These are phyloP conservation scores for Mormyrus proboscirostris DNA, from an alignment of 2,797 vertebrate genomes.

Conservation along the genomic window DNA sequence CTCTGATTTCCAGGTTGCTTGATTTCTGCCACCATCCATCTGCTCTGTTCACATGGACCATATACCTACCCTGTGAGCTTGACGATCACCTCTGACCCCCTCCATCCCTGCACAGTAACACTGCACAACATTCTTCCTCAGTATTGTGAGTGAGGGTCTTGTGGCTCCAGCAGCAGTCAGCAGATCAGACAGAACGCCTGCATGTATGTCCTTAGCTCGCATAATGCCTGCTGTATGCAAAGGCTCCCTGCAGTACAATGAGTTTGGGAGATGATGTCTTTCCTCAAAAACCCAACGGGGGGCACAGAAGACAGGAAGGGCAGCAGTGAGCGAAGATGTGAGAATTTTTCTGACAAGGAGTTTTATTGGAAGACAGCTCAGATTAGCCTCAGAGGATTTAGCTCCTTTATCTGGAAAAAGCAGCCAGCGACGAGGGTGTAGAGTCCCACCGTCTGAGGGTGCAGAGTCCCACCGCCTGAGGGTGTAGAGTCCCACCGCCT, in stretches of 20 bases:
- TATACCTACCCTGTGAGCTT: neutral
- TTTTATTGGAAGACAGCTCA: neutral
- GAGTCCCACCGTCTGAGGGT: neutral
- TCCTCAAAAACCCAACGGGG: neutral
- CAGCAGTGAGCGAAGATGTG: neutral
- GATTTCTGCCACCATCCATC: neutral
- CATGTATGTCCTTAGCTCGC: neutral
- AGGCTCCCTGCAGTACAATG: neutral
- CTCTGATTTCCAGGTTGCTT: neutral
- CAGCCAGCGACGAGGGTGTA: neutral
- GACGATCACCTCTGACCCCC: neutral
- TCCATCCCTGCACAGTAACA: neutral
- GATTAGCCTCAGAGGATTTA: neutral
- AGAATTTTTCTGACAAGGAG: neutral
- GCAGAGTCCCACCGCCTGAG: too few relatives aligned
- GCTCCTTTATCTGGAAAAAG: neutral
- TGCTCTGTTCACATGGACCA: neutral
- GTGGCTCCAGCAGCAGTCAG: neutral
- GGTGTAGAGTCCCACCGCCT: too few relatives aligned
- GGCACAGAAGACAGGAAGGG: neutral
- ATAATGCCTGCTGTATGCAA: neutral
- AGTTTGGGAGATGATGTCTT: neutral
- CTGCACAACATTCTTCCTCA: neutral
- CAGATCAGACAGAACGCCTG: neutral
- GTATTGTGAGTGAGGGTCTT: neutral